These are phyloP conservation scores for Pyrocephalus nanus DNA, from an alignment of 2,797 vertebrate species.

Conservation along the genomic window DNA sequence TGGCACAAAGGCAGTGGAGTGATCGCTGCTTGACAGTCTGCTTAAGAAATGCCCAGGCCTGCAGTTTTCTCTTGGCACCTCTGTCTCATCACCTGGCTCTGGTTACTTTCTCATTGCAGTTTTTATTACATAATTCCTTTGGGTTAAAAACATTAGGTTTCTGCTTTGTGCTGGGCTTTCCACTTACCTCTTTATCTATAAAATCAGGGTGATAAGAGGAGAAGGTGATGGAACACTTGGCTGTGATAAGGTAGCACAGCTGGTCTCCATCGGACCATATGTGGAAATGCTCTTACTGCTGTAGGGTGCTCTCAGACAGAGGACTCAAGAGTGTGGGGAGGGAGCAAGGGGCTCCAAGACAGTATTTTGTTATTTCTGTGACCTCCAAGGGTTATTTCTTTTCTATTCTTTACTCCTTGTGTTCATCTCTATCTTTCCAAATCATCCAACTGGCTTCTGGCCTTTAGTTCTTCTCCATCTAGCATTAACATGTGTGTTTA, in stretches of 20 bases:
- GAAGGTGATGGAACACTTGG: background rate
- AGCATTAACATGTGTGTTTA: accelerated
- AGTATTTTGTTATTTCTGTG: background rate
- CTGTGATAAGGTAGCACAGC: background rate
- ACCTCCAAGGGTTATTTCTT: background rate
- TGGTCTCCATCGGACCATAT: accelerated
- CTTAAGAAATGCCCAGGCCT: background rate
- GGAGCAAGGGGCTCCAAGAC: background rate
- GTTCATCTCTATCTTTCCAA: background rate
- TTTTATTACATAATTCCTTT: background rate
- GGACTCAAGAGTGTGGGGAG: background rate
- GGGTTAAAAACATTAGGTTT: background rate
- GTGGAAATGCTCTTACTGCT: background rate
- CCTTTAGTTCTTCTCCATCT: background rate
- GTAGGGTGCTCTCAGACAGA: accelerated
- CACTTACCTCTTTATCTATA: background rate
- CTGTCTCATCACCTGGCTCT: background rate
- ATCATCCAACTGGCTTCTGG: background rate
- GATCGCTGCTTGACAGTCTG: background rate
- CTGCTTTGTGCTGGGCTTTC: background rate
- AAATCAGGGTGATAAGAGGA: background rate
- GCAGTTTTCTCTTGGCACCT: background rate
- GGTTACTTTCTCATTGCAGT: background rate
- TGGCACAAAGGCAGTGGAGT: background rate
- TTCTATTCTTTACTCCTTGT: background rate